Evolutionary conservation across 2,113 vertebrate species (phyloP).

Genomic region (Micronycteris hirsuta): DNA sequence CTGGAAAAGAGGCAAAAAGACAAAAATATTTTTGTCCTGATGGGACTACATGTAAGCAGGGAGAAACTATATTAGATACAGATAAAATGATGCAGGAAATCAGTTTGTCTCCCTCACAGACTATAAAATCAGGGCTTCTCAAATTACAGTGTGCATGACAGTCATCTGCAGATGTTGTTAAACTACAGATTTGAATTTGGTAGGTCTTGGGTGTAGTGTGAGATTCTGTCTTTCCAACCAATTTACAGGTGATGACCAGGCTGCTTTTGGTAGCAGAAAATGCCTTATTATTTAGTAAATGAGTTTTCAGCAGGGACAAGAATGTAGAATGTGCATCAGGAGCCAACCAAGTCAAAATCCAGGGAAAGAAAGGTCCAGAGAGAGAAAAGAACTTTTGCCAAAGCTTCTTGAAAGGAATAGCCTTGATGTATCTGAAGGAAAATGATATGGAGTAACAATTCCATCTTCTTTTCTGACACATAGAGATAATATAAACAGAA

Average conservation of each 20-base stretch:
- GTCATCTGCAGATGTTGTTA: neutral
- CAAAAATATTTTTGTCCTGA: neutral
- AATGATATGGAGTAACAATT: neutral
- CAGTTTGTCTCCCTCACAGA: neutral
- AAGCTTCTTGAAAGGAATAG: neutral
- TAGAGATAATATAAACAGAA: neutral
- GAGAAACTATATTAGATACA: neutral
- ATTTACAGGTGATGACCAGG: neutral
- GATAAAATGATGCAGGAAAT: neutral
- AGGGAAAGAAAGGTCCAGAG: neutral
- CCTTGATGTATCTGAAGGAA: neutral
- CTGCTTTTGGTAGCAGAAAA: neutral
- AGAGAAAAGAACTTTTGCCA: neutral
- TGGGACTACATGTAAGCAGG: neutral
- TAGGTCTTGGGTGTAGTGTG: neutral
- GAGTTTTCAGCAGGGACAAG: neutral
- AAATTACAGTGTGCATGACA: neutral
- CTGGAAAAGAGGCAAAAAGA: neutral
- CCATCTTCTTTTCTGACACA: neutral
- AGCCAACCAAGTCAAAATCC: neutral
- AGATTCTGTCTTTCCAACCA: neutral
- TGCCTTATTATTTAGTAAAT: neutral
- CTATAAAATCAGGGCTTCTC: neutral
- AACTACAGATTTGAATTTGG: neutral
- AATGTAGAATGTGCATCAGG: neutral